A percentile compares a stretch with the other conserved stretches of the same genome.
Conservation (phyloP, 2,888 invertebrate species). For the Vanessa cardui region DNA sequence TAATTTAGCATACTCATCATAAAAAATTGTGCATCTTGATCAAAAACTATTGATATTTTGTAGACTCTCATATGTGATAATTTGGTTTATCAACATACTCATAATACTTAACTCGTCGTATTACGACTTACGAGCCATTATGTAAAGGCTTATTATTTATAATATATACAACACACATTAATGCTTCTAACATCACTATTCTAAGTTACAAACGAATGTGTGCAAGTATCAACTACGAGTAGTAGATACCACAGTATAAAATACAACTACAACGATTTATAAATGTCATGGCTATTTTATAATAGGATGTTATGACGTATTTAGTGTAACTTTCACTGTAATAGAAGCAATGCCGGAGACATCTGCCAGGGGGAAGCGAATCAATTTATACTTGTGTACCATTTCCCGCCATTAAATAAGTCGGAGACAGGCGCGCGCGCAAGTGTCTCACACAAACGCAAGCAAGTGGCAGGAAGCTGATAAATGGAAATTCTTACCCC, state of each 20-base stretch:
- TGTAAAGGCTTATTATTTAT: too few species aligned
- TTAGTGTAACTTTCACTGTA: slow-evolving; percentile 59
- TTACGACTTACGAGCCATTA: too few species aligned
- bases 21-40: too few species aligned
- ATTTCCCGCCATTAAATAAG: slow-evolving; percentile 73
- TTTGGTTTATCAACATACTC: too few species aligned
- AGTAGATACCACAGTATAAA: neutral
- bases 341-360: slow-evolving; percentile 60
- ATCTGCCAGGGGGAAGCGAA: slow-evolving; percentile 66
- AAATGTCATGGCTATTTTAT: slow-evolving; percentile 20
- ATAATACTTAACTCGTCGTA: too few species aligned
- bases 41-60: too few species aligned
- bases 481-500: slow-evolving; percentile 19
- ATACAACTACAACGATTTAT: slow-evolving; percentile 2
- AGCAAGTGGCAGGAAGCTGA: slow-evolving; percentile 21
- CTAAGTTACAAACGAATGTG: too few species aligned
- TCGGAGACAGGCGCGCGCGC: slow-evolving; percentile 47
- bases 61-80: too few species aligned
- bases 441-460: slow-evolving; percentile 23
- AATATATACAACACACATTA: too few species aligned
- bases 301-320: slow-evolving; percentile 29
- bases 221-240: too few species aligned
- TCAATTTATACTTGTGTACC: slow-evolving; percentile 71
- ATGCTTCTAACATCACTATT: too few species aligned
- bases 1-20: too few species aligned